Evolutionary conservation across 92 coral and sea anemone genomes (phyloP).

Genomic region (Bergia puertoricense): DNA sequence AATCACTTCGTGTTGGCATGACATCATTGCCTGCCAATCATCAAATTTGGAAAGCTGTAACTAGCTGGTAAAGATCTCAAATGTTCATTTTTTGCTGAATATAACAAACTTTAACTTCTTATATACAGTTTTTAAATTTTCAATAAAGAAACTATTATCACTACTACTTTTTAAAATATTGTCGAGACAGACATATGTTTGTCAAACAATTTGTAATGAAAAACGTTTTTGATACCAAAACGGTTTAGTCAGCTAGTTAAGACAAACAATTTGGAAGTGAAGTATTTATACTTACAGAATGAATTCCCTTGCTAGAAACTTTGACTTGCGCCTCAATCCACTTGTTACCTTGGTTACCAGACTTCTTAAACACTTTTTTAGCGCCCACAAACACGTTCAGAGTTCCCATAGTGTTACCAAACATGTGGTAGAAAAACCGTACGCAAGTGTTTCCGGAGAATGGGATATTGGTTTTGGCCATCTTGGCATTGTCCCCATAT

Average conservation of each 20-base stretch:
- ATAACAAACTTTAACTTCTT: no score
- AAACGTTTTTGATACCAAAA: background rate
- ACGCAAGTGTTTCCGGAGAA: slow-evolving; percentile 9
- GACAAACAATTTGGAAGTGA: background rate
- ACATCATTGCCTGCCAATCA: no score
- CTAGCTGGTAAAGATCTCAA: no score
- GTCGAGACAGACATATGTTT: no score
- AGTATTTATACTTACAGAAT: background rate
- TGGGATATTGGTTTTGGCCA: background rate
- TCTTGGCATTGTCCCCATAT: background rate
- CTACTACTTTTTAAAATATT: no score
- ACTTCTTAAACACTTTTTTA: slow-evolving; percentile 1
- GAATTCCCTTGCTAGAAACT: background rate
- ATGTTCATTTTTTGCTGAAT: no score
- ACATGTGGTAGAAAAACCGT: slow-evolving; percentile 14
- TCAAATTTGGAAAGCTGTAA: no score
- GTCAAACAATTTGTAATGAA: no score
- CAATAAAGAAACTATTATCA: no score
- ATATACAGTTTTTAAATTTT: no score
- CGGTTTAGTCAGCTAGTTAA: no score
- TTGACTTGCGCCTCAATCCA: slow-evolving; percentile 6
- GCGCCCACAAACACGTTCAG: slow-evolving; percentile 1
- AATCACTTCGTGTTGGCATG: no score
- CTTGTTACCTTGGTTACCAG: slow-evolving; percentile 9
- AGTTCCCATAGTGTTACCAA: background rate